phyloP scores from a whole-genome alignment of 2,113 vertebrate species.

The rat (Rattus norvegicus) region GRCr8 NC_086020.1:16483001-16483500 shows the following conservation, averaged over 20 bases:
- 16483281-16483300: neutral
- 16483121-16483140: neutral
- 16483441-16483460: neutral
- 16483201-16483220: neutral
- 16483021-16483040: neutral
- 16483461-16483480: neutral
- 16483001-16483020: conserved; percentile 27
- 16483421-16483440: neutral
- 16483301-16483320: neutral
- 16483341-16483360: neutral
- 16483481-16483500: neutral
- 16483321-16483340: neutral
- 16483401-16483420: neutral
- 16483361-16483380: neutral
- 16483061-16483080: neutral
- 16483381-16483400: neutral
- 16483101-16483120: conserved; percentile 38
- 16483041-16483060: neutral
- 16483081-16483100: neutral
- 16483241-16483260: neutral
- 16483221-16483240: conserved; percentile 6
- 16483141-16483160: neutral
- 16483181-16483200: neutral
- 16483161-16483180: neutral
- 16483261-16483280: neutral